Conservation (phyloP, 2,113 vertebrate species). For the Strix uralensis region DNA sequence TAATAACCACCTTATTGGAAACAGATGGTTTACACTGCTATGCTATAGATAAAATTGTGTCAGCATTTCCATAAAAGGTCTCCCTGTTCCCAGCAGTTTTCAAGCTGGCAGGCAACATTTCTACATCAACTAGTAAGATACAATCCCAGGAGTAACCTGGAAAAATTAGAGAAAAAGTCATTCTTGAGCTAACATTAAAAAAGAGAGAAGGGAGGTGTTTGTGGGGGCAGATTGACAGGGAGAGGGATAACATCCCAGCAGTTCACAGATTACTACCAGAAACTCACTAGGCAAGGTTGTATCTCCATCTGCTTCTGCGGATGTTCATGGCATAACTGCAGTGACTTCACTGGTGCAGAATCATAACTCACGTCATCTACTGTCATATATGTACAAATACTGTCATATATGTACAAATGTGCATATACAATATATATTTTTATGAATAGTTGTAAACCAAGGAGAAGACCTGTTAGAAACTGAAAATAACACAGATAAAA, state of each 20-base stretch:
- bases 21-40: conserved; percentile 45
- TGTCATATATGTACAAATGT: neutral
- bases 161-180: neutral
- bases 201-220: neutral
- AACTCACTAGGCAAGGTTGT: rapidly evolving
- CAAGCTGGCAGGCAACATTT: conserved; percentile 6
- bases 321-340: neutral
- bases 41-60: conserved; percentile 37
- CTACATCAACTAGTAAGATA: neutral
- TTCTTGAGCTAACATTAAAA: neutral
- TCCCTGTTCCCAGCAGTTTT: neutral
- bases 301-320: neutral
- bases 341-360: no score
- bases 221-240: neutral
- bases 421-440: neutral
- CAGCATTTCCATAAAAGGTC: conserved; percentile 30
- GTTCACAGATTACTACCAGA: neutral
- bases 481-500: neutral
- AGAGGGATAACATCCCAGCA: neutral
- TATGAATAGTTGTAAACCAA: neutral
- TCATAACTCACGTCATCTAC: rapidly evolving
- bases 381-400: neutral
- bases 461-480: neutral
- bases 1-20: conserved; percentile 60
- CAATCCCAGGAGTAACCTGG: neutral